phyloP scores from a whole-genome alignment of 2,888 invertebrate species.

The Sussaba pulchella region DNA sequence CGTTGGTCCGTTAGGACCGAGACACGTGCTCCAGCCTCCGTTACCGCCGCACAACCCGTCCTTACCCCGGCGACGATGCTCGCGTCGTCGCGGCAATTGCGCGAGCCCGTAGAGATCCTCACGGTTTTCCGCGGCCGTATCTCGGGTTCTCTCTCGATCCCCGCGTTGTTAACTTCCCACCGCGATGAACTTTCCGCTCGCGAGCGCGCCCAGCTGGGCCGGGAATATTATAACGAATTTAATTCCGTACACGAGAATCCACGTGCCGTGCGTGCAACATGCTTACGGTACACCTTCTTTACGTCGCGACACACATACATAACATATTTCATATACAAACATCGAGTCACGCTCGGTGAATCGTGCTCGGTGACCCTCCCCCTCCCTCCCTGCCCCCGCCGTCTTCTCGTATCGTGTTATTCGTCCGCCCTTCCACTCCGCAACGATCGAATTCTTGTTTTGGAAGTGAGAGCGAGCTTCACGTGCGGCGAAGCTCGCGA shows the following conservation, averaged over 20 bases:
- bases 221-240: constrained; percentile 43
- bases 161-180: background rate
- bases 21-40: constrained; percentile 28
- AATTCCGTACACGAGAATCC: constrained; percentile 42
- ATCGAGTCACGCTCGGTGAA: constrained; percentile 48
- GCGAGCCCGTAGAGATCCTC: no score
- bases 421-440: no score
- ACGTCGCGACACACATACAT: constrained; percentile 37
- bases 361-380: constrained; percentile 24
- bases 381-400: no score
- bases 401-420: no score
- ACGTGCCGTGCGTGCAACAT: constrained; percentile 48
- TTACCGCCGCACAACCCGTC: constrained; percentile 1
- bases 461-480: constrained; percentile 41
- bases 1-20: constrained; percentile 36
- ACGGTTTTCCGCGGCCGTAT: no score
- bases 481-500: constrained; percentile 25
- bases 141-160: background rate
- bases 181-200: no score
- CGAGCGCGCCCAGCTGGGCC: constrained; percentile 13
- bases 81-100: no score
- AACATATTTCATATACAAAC: constrained; percentile 44
- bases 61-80: background rate
- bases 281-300: constrained; percentile 41
- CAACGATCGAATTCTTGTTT: constrained; percentile 44